phyloP scores from a whole-genome alignment of 2,113 vertebrate species.

The Hucho hucho region DNA sequence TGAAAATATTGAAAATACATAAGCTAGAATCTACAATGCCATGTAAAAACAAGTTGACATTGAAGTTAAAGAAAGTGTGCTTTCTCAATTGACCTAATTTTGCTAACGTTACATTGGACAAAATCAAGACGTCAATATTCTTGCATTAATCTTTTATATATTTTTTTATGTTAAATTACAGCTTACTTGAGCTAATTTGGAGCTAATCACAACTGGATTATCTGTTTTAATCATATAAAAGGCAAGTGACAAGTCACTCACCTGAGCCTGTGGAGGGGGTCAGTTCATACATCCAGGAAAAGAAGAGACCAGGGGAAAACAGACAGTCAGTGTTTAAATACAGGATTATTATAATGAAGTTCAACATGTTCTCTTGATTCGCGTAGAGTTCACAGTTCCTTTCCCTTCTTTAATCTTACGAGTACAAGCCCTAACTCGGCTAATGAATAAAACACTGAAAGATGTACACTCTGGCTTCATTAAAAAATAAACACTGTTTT shows the following conservation, averaged over 20 bases:
- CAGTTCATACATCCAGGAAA: conserved; percentile 7
- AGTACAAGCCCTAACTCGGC: background rate
- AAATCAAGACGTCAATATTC: too few species aligned
- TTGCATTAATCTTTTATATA: too few species aligned
- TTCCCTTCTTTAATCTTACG: background rate
- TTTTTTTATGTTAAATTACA: too few species aligned
- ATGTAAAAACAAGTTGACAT: too few species aligned
- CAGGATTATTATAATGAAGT: too few species aligned
- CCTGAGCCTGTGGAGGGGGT: conserved; percentile 67
- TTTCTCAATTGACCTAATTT: too few species aligned
- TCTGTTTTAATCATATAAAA: background rate
- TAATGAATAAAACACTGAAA: background rate
- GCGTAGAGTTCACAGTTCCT: background rate
- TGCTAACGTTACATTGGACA: too few species aligned
- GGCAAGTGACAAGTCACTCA: conserved; percentile 28
- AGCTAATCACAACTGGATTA: too few species aligned
- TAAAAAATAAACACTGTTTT: background rate
- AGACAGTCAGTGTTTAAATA: background rate
- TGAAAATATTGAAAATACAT: too few species aligned
- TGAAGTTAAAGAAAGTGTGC: too few species aligned
- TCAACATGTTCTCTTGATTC: background rate
- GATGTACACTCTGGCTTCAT: background rate
- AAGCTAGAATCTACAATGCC: too few species aligned
- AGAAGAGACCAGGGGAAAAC: conserved; percentile 11
- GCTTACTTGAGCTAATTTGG: too few species aligned